Conservation (phyloP, 1,140 invertebrate species). For the Drosophila bifasciata region DNA sequence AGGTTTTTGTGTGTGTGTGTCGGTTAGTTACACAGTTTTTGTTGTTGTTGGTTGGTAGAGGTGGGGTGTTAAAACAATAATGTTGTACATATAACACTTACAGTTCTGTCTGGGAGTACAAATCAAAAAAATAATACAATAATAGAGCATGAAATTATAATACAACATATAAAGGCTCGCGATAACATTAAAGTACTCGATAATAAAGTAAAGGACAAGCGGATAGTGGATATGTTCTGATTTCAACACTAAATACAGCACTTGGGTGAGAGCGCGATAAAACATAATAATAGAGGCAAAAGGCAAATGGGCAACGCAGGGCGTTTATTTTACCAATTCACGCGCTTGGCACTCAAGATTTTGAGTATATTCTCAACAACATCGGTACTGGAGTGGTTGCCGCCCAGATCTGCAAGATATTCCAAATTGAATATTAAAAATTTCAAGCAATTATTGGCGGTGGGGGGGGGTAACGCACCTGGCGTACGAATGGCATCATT, state of each 20-base stretch:
- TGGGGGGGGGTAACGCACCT: constrained; percentile 85
- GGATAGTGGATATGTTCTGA: constrained; percentile 39
- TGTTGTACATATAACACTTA: constrained; percentile 60
- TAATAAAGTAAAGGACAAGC: constrained; percentile 63
- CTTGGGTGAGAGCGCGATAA: constrained; percentile 33
- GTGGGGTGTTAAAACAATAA: too few species aligned
- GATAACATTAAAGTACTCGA: constrained; percentile 14
- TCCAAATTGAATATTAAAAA: neutral
- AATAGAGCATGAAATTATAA: constrained; percentile 66
- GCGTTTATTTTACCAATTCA: constrained; percentile 82
- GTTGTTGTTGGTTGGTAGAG: constrained; percentile 9
- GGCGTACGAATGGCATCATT: constrained; percentile 92
- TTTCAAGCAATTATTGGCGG: neutral
- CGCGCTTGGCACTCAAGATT: constrained; percentile 84
- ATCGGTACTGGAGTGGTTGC: constrained; percentile 88
- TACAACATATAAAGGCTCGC: constrained; percentile 38
- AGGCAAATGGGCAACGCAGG: constrained; percentile 28
- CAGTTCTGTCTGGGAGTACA: constrained; percentile 56
- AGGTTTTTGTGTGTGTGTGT: constrained; percentile 16
- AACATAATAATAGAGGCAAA: constrained; percentile 34
- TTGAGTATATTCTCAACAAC: constrained; percentile 89
- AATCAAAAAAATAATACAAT: constrained; percentile 64
- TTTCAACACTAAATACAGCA: constrained; percentile 57
- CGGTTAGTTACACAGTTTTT: constrained; percentile 34
- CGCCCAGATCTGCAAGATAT: constrained; percentile 86